Percentiles rank a stretch among this genome's conserved stretches.
Evolutionary conservation across 2,797 vertebrate genomes (phyloP).

Genomic region (Pristis pectinata): DNA sequence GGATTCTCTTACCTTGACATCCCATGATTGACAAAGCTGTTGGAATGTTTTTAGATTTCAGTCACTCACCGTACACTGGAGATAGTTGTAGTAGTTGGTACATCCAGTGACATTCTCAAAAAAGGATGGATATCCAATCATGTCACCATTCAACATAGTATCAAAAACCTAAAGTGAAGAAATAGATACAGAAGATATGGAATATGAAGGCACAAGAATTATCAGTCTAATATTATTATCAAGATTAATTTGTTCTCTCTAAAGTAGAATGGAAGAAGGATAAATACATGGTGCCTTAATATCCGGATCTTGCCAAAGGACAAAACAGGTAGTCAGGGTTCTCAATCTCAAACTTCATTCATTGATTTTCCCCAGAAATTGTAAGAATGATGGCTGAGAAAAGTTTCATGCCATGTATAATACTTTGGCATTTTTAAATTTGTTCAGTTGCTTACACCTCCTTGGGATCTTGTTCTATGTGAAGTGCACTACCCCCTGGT

Average conservation of each 20-base stretch:
- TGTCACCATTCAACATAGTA: constrained; percentile 63
- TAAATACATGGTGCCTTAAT: not conserved
- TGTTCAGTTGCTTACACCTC: not conserved
- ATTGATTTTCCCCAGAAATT: not conserved
- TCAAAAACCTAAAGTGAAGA: constrained; percentile 63
- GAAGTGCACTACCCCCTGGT: not conserved
- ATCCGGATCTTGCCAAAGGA: not conserved
- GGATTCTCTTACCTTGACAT: too few species aligned
- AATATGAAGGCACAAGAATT: not conserved
- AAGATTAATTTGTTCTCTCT: not conserved
- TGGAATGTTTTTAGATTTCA: not conserved
- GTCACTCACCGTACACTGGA: constrained; percentile 64
- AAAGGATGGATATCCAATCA: constrained; percentile 59
- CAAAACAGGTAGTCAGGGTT: not conserved
- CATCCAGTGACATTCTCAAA: constrained; percentile 74
- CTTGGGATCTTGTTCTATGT: not conserved
- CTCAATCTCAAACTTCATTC: not conserved
- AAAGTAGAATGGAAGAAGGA: not conserved
- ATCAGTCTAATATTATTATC: not conserved
- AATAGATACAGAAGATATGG: constrained; percentile 24
- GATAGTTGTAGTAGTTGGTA: constrained; percentile 69
- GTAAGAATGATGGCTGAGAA: not conserved
- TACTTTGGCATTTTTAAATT: not conserved
- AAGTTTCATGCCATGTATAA: not conserved
- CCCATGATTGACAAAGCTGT: not conserved